Percentiles rank a stretch among this genome's conserved stretches.
Conservation (phyloP, 2,113 vertebrate species). For the Struthidea cinerea region DNA sequence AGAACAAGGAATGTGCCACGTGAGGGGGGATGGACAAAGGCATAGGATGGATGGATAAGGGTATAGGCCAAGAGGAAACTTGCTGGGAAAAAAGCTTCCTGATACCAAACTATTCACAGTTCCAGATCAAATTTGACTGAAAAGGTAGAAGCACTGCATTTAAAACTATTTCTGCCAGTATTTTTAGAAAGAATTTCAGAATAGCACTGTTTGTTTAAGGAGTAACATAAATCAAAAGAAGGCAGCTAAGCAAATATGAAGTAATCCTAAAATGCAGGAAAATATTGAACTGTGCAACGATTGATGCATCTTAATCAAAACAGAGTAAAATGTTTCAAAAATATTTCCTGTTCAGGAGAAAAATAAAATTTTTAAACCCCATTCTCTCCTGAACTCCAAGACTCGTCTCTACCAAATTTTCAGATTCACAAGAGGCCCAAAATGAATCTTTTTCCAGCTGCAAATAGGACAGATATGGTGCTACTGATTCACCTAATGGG, state of each 20-base stretch:
- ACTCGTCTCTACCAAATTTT: neutral
- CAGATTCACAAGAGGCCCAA: neutral
- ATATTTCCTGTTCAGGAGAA: neutral
- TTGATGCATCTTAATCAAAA: neutral
- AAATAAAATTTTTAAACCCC: neutral
- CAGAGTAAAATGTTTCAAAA: neutral
- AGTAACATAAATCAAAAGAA: neutral
- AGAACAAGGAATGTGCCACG: rapidly evolving
- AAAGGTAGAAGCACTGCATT: neutral
- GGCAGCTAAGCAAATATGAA: neutral
- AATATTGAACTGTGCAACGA: neutral
- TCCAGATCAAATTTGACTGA: neutral
- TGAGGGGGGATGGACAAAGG: neutral
- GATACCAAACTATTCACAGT: neutral
- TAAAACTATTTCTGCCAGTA: neutral
- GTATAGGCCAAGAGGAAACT: neutral
- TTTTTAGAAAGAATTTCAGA: neutral
- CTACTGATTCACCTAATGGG: neutral
- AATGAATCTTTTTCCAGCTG: neutral
- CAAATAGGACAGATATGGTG: neutral
- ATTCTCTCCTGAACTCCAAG: neutral
- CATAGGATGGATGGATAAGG: neutral
- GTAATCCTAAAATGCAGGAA: neutral
- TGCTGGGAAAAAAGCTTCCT: neutral
- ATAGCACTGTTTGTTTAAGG: neutral